Evolutionary conservation across 2,888 invertebrate genomes (phyloP), one percentile per base, ranked within the genome.

Genomic region (Sesamia inferens): DNA sequence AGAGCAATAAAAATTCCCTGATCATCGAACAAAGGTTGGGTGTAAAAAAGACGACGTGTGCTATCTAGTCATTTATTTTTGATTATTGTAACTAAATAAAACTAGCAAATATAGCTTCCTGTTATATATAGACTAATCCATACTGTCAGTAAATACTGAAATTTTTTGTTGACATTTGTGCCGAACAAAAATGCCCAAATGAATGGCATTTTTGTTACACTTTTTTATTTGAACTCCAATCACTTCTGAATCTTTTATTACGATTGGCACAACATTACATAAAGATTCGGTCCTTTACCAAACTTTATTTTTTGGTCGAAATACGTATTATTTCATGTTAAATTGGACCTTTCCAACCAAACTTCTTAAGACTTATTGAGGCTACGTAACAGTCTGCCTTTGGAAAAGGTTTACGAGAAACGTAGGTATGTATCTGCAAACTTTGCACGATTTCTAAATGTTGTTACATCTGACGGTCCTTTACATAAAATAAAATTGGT

Each of bases 1-100:
- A 84, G 75, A 85, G 78, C 88, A 88, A 90, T 92, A 92, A 90
- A 92, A 93, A 91, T 87, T 88, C 89, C 89, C 91, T 91, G 91
- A 91, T 92, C 89, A 91, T 89, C 76, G 86, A 82, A 81, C 84
- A 76, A 78, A 84, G 84, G 82, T 79, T 79, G 72, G 86, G 81
- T 76, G 83, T 82, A 76, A 76, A 87, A 91, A 86, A 89, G 89
- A 83, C 74, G 85, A 88, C 90, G 91, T 90, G 92, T 90, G 90
- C 83, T 83, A 80, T 78, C 84, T 87, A 85, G 88, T 89, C 90
- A 88, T 92, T 91, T 90, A 87, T 89, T 89, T 88, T 89, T 87
- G 81, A 90, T 88, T 90, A 86, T 85, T 89, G n/a, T n/a, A n/a
- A n/a, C 83, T 85, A 85, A 82, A 82, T 85, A 85, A 83, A 82